Conservation (phyloP, 1,140 invertebrate genomes). For the Phymastichus coffea region DNA sequence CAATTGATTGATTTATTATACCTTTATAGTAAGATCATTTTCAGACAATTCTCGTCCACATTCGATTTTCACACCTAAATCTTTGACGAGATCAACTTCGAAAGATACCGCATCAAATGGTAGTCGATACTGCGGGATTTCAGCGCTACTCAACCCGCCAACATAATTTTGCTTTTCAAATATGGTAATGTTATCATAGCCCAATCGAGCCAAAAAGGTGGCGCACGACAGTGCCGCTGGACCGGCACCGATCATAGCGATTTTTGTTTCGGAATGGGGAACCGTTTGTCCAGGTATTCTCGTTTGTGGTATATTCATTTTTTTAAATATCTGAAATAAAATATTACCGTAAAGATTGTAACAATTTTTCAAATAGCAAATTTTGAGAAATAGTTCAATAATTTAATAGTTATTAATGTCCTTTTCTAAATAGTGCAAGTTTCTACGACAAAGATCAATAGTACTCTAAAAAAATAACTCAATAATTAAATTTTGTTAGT, state of each 20-base stretch:
- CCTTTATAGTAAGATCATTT: constrained; percentile 71
- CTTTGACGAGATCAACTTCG: constrained; percentile 87
- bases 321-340: constrained; percentile 87
- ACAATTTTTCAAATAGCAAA: neutral
- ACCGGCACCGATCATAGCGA: constrained; percentile 91
- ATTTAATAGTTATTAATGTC: neutral
- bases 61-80: constrained; percentile 88
- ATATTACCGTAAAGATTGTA: too few species aligned
- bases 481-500: too few species aligned
- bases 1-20: constrained; percentile 44
- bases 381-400: constrained; percentile 13
- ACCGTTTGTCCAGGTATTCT: constrained; percentile 66
- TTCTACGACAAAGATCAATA: neutral
- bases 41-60: constrained; percentile 63
- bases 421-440: neutral
- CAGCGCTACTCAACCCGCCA: constrained; percentile 89
- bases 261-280: constrained; percentile 70
- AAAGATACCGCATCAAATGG: constrained; percentile 92
- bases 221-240: constrained; percentile 97
- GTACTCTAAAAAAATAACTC: too few species aligned
- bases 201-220: constrained; percentile 89
- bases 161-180: constrained; percentile 87
- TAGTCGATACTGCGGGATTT: constrained; percentile 96
- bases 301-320: constrained; percentile 89
- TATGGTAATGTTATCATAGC: constrained; percentile 88